Evolutionary conservation across 1,140 invertebrate genomes (phyloP).

Genomic region (Formica selysi): DNA sequence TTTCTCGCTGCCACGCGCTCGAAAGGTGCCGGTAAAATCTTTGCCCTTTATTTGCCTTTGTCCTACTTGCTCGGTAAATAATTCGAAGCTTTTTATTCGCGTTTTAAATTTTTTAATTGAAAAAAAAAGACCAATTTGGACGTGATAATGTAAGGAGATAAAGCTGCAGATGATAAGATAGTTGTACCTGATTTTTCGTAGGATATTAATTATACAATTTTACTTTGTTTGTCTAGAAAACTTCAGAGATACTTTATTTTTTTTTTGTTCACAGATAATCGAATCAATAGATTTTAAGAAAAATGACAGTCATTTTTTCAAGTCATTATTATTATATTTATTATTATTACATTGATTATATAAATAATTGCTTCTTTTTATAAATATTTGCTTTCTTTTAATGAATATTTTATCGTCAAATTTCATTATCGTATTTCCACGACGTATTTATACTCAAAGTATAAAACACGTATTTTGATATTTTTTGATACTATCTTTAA

Average conservation of each 20-base stretch:
- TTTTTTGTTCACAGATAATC: neutral
- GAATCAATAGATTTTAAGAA: neutral
- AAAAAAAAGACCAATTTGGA: neutral
- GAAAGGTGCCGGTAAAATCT: slow-evolving; percentile 37
- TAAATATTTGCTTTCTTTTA: too few relatives aligned
- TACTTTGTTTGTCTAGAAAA: neutral
- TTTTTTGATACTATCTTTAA: too few relatives aligned
- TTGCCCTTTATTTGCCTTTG: slow-evolving; percentile 38
- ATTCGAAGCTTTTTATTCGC: slow-evolving; percentile 18
- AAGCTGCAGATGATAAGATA: neutral
- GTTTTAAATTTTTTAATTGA: neutral
- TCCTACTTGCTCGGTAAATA: slow-evolving; percentile 5
- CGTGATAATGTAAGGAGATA: neutral
- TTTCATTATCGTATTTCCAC: too few relatives aligned
- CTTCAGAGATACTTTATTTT: neutral
- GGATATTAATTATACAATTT: neutral
- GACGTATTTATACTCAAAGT: too few relatives aligned
- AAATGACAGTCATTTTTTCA: neutral
- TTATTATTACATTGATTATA: neutral
- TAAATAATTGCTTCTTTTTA: too few relatives aligned
- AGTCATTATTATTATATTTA: neutral
- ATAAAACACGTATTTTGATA: too few relatives aligned
- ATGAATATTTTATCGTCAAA: too few relatives aligned
- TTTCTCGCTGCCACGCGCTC: slow-evolving; percentile 2
- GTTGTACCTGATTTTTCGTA: neutral